These are phyloP conservation scores for Diabrotica undecimpunctata DNA, from an alignment of 1,140 invertebrate species.

Conservation along the genomic window DNA sequence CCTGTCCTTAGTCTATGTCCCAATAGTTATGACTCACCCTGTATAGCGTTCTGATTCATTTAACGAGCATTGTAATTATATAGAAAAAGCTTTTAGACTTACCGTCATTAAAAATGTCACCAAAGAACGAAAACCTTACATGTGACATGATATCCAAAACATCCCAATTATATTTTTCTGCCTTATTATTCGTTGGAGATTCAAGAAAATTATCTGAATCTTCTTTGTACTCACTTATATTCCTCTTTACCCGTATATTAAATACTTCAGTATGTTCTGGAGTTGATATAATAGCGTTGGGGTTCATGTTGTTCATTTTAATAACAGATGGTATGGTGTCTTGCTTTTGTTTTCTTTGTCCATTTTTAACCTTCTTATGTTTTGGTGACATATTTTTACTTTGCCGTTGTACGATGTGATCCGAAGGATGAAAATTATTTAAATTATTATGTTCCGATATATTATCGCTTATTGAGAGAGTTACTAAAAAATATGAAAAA, in stretches of 20 bases:
- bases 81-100: neutral
- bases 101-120: constrained; percentile 30
- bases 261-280: constrained; percentile 35
- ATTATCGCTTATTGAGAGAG: too few relatives aligned
- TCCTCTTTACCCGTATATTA: constrained; percentile 30
- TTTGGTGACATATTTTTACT: too few relatives aligned
- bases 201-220: constrained; percentile 3
- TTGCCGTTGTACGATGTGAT: too few relatives aligned
- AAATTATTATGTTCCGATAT: too few relatives aligned
- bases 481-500: too few relatives aligned
- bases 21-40: too few relatives aligned
- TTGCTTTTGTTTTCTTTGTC: neutral
- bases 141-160: constrained; percentile 33
- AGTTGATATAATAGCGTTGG: constrained; percentile 22
- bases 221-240: constrained; percentile 15
- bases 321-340: too few relatives aligned
- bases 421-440: too few relatives aligned
- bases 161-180: constrained; percentile 26
- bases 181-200: neutral
- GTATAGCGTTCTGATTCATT: too few relatives aligned
- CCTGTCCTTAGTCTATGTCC: too few relatives aligned
- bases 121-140: constrained; percentile 35
- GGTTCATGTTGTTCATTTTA: neutral
- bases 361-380: too few relatives aligned
- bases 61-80: too few relatives aligned